phyloP scores from a whole-genome alignment of 2,797 vertebrate genomes.

The Tolypeutes matacus region DNA sequence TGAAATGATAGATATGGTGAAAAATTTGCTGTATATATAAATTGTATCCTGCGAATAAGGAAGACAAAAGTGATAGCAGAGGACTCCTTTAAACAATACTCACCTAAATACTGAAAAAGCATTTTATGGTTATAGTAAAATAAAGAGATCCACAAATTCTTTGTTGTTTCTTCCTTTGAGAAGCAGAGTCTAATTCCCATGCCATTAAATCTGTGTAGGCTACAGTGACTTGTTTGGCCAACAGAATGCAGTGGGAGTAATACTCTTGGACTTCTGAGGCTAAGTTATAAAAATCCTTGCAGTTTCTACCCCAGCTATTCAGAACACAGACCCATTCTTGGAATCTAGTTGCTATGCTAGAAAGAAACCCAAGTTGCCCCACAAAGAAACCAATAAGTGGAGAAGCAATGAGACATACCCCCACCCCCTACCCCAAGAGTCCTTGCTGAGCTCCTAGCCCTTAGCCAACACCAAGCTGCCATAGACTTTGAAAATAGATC shows the following conservation, averaged over 20 bases:
- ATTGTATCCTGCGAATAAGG: neutral
- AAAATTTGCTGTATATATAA: neutral
- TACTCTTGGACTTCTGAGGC: neutral
- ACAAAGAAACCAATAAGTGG: neutral
- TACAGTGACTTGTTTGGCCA: neutral
- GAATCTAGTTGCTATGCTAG: neutral
- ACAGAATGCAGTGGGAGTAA: neutral
- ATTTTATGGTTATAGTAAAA: neutral
- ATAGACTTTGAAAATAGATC: neutral
- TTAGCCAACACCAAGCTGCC: neutral
- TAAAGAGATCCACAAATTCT: neutral
- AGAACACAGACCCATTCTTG: neutral
- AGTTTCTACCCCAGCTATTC: neutral
- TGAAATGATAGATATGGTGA: neutral
- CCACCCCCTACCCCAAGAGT: too few relatives aligned
- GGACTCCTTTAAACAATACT: slow-evolving; percentile 9
- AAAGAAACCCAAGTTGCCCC: neutral
- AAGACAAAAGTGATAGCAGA: neutral
- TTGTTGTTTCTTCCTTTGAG: neutral
- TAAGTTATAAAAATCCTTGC: neutral
- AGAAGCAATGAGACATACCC: neutral
- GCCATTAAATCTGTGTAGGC: neutral
- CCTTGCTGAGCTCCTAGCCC: neutral
- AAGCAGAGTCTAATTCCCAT: neutral
- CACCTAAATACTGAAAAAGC: slow-evolving; percentile 15